These are phyloP conservation scores for Brachypalpus laphriformis DNA, from an alignment of 2,888 invertebrate genomes.

Conservation along the genomic window DNA sequence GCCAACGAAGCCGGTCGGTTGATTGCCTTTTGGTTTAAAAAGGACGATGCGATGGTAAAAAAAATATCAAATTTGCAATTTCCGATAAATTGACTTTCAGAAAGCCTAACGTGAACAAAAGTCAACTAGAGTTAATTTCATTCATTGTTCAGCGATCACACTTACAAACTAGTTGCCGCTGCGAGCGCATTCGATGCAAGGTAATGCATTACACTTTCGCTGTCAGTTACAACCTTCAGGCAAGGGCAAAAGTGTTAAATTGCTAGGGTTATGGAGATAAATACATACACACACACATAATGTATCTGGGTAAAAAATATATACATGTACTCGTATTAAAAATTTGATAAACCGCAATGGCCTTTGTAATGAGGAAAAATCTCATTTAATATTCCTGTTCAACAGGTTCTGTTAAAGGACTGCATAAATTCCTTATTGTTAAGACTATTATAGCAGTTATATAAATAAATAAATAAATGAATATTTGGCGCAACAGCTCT, in stretches of 20 bases:
- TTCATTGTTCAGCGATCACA: neutral
- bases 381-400: too few species aligned
- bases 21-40: neutral
- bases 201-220: neutral
- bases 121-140: neutral
- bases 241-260: neutral
- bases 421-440: too few species aligned
- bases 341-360: too few species aligned
- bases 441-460: too few species aligned
- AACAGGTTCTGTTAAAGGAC: too few species aligned
- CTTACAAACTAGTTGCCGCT: neutral
- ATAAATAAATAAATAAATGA: too few species aligned
- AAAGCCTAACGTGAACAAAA: neutral
- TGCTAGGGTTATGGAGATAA: neutral
- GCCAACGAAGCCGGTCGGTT: neutral
- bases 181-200: neutral
- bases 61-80: neutral
- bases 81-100: neutral
- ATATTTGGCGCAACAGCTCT: too few species aligned
- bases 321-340: too few species aligned
- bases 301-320: neutral
- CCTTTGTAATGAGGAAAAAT: too few species aligned
- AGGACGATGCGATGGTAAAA: too few species aligned
- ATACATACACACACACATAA: neutral
- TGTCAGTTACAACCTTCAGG: neutral